Evolutionary conservation across 2,888 invertebrate genomes (phyloP), one percentile per base, ranked within the genome.

Genomic region (Camponotus fellah): DNA sequence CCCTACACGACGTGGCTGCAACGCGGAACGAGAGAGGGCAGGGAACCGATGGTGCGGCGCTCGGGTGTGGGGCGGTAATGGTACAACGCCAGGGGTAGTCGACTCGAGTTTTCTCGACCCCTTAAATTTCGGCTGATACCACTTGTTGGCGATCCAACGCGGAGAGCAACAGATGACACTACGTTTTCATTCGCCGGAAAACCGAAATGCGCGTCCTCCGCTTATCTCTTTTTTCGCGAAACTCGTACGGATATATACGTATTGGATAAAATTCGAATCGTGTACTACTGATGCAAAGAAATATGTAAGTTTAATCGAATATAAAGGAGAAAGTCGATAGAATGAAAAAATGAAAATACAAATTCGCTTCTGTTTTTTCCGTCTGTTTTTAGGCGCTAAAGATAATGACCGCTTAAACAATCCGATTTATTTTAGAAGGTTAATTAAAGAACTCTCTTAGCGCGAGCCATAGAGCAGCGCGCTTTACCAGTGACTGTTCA

Each of bases 71-170:
- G 77, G 66, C 79, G 82, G 86, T 83, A 88, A 85, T 69, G 85
- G 87, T 82, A 76, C 86, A 86, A 86, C 84, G 82, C 76, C 49
- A 75, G 84, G 76, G 80, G 85, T 65, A 65, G 85, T 72, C 62
- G 81, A 87, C 66, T 79, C 76, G 87, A 90, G 86, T 90, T 90
- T 90, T 90, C 89, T 88, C 89, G 90, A 82, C 90, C 88, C 88
- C 89, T 90, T 92, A 92, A 92, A 92, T 92, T 92, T 92, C 90
- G 91, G 88, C 87, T 86, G 89, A 91, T 91, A 91, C 92, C 92
- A 92, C 92, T 92, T 92, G 92, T 92, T 92, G 92, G 92, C 86
- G 87, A 87, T 83, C 88, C 88, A 88, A 76, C 90, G 68, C 87
- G 89, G 26, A 14, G 62, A 91, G 92, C 92, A 92, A 92, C 92